Percentiles rank a stretch among this genome's conserved stretches.
Evolutionary conservation across 2,113 vertebrate genomes (phyloP).

Genomic region (Microcebus tavaratra): DNA sequence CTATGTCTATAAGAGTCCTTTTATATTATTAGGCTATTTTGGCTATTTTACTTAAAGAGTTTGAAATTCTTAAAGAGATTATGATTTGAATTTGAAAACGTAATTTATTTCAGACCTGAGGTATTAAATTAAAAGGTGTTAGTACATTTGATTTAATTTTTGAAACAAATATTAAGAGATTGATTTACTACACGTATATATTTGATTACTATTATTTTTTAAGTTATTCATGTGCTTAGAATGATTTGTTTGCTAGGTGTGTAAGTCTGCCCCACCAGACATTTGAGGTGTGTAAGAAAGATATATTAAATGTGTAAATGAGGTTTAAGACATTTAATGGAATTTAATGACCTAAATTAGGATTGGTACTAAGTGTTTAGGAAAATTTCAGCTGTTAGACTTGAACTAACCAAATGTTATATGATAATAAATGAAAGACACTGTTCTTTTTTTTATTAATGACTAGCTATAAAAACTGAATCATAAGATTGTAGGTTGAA

Average conservation of each 20-base stretch:
- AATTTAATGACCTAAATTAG: conserved; percentile 28
- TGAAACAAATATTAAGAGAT: conserved; percentile 45
- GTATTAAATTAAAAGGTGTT: conserved; percentile 52
- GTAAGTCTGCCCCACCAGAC: background rate
- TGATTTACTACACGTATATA: background rate
- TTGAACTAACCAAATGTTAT: conserved; percentile 38
- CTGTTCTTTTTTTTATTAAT: conserved; percentile 1
- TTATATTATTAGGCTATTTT: background rate
- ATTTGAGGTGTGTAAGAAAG: background rate
- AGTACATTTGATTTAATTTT: conserved; percentile 49
- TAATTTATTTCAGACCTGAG: conserved; percentile 51
- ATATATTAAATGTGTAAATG: conserved; percentile 27
- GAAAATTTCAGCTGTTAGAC: conserved; percentile 56
- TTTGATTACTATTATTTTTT: background rate
- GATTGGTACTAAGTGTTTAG: conserved; percentile 27
- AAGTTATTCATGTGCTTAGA: background rate
- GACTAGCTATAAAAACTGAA: conserved; percentile 41
- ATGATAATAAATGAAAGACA: conserved; percentile 46
- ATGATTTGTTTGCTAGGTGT: conserved; percentile 14
- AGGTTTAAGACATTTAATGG: conserved; percentile 20
- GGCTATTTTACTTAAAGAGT: conserved; percentile 43
- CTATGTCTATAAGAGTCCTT: background rate
- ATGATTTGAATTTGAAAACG: conserved; percentile 53
- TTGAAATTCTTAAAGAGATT: conserved; percentile 52
- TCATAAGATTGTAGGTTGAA: conserved; percentile 27